Evolutionary conservation across 2,797 vertebrate species (phyloP), one percentile per base, ranked within the genome.

Genomic region (Zenarchopterus dispar): DNA sequence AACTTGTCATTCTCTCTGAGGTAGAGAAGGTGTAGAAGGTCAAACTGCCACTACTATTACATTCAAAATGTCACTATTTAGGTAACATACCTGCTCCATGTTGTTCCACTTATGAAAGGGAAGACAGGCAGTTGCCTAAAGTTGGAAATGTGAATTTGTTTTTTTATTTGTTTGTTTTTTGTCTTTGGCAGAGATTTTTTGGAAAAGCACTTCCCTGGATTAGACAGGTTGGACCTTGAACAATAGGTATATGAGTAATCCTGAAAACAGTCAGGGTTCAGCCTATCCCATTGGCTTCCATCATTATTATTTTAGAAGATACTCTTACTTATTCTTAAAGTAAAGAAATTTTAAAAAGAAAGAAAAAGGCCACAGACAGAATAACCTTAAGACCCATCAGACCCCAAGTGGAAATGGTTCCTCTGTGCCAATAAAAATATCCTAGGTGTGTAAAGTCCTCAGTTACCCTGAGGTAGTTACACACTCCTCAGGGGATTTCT

Each of bases 21-120:
- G 55, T 66, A 62, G 65, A 49, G 73, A 70, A 61, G 58, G 31
- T 63, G 67, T 47, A 73, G 62, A 88, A 87, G 74, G 84, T 84
- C 84, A 81, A 77, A 55, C 70, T 80, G 78, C 56, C 78, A 85
- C 71, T 64, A 67, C 52, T 10, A n/a, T 69, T 84, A 48, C 16
- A 73, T 63, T 85, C 66, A 81, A 67, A 70, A 70, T 75, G 61
- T 74, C 62, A 62, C 50, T 17, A 26, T 54, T 44, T 51, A 53
- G 59, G 47, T 55, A 61, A 69, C 60, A 73, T 26, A 70, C 52
- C 68, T 54, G 63, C 62, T 51, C 42, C 74, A 65, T 56, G 64
- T 68, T 74, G 66, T 56, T 10, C 13, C 7, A 43, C 42, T 64
- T 45, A 23, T 51, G 46, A 78, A 64, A 66, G 24, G 26, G 16